phyloP scores from a whole-genome alignment of 2,888 invertebrate genomes.

The Suillia variegata region DNA sequence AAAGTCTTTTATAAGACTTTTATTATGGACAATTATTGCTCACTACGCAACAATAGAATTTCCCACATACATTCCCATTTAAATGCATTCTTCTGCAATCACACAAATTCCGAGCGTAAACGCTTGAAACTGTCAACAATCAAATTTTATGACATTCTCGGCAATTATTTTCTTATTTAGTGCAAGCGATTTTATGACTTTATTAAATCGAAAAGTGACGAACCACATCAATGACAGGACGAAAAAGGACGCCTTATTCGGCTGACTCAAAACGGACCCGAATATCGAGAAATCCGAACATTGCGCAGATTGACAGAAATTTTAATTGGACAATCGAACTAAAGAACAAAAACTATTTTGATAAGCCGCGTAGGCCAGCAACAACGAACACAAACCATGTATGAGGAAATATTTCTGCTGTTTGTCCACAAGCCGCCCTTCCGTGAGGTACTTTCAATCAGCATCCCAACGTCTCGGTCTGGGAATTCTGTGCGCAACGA shows the following conservation, averaged over 20 bases:
- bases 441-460: background rate
- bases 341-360: conserved; percentile 3
- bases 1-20: no score
- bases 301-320: background rate
- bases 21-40: no score
- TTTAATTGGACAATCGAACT: background rate
- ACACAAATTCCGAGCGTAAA: background rate
- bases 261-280: no score
- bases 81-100: background rate
- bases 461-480: no score
- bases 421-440: background rate
- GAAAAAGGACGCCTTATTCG: no score
- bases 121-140: background rate
- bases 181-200: conserved; percentile 20
- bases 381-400: background rate
- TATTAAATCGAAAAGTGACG: no score
- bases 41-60: background rate
- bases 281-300: no score
- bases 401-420: background rate
- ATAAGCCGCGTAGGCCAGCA: background rate
- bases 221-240: no score
- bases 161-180: background rate
- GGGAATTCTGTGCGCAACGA: background rate
- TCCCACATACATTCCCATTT: background rate
- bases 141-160: background rate